Evolutionary conservation across 2,888 invertebrate species (phyloP).

Genomic region (Sesia apiformis): DNA sequence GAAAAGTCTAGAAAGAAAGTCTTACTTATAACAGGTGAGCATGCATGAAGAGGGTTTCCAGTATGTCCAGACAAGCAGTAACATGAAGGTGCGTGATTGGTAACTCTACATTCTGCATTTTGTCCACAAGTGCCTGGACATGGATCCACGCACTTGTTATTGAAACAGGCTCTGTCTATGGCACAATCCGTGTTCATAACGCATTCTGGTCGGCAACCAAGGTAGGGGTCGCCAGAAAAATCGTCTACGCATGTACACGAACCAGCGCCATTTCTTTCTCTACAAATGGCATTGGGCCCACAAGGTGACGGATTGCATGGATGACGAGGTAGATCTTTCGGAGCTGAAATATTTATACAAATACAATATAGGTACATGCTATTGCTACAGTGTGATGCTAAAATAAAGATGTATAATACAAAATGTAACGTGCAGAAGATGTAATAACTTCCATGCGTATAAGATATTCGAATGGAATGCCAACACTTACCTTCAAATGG

Average conservation of each 20-base stretch:
- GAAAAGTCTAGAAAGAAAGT: constrained; percentile 49
- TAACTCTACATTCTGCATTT: constrained; percentile 83
- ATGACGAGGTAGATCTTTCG: constrained; percentile 76
- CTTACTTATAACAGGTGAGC: constrained; percentile 77
- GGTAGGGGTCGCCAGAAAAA: constrained; percentile 85
- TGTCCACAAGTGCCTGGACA: constrained; percentile 85
- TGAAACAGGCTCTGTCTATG: constrained; percentile 81
- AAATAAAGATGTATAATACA: constrained; percentile 2
- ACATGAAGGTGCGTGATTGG: constrained; percentile 85
- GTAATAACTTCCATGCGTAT: constrained; percentile 9
- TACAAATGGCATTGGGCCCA: constrained; percentile 85
- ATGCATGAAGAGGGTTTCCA: constrained; percentile 82
- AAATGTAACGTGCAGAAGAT: constrained; percentile 3
- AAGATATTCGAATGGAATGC: background rate
- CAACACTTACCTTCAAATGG: constrained; percentile 69
- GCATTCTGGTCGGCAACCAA: constrained; percentile 87
- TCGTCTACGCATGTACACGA: constrained; percentile 84
- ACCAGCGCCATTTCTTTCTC: constrained; percentile 82
- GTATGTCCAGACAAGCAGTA: constrained; percentile 81
- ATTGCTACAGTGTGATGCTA: background rate
- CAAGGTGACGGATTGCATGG: constrained; percentile 88
- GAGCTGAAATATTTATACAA: constrained; percentile 48
- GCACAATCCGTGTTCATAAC: constrained; percentile 85
- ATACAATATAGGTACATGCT: constrained; percentile 5
- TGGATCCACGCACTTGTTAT: constrained; percentile 86